A percentile compares a stretch with the other conserved stretches of the same genome.
These are phyloP conservation scores for Hycleus phaleratus DNA, from an alignment of 1,140 invertebrate species.

Conservation along the genomic window DNA sequence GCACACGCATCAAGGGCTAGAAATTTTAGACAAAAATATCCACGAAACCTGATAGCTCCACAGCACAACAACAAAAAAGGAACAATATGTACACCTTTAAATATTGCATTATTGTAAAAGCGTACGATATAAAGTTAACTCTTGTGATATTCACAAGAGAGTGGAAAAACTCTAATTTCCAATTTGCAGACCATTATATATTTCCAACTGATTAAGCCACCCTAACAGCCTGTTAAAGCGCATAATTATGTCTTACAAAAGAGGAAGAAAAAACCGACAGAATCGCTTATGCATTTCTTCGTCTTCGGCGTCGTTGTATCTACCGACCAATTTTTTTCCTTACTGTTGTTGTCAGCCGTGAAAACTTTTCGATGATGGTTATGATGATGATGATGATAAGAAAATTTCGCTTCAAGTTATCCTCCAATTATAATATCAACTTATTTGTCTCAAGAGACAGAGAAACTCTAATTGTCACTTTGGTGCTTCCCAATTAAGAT, in stretches of 20 bases:
- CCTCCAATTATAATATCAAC: conserved; percentile 35
- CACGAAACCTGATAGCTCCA: no score
- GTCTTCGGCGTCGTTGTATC: neutral
- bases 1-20: no score
- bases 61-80: no score
- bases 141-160: neutral
- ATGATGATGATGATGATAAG: conserved; percentile 7
- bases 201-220: conserved; percentile 23
- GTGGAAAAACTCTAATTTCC: conserved; percentile 24
- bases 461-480: conserved; percentile 36
- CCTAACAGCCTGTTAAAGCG: conserved; percentile 12
- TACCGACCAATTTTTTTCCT: no score
- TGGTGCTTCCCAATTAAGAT: conserved; percentile 29
- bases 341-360: no score
- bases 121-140: no score
- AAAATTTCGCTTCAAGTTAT: conserved; percentile 14
- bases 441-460: conserved; percentile 29
- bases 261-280: neutral
- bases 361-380: neutral
- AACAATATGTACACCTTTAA: no score
- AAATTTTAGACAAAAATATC: no score
- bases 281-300: neutral
- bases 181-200: conserved; percentile 30
- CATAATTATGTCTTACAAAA: conserved; percentile 27
- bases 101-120: no score